These are phyloP conservation scores for Genyomyrus donnyi DNA, from an alignment of 2,113 vertebrate genomes.

Conservation along the genomic window DNA sequence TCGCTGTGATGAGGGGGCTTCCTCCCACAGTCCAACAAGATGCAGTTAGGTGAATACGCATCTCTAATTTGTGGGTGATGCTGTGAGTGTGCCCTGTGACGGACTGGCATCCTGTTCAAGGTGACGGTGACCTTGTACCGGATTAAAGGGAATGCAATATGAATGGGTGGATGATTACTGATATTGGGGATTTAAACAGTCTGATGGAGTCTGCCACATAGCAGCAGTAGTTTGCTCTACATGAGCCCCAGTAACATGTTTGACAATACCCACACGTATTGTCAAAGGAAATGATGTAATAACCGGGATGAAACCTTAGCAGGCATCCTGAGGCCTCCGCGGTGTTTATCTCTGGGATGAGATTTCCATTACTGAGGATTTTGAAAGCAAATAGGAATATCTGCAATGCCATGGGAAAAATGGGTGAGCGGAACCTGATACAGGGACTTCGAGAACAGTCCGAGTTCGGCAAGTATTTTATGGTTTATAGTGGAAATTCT, in stretches of 20 bases:
- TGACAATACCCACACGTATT: not conserved
- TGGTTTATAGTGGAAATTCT: not conserved
- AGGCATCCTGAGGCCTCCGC: not conserved
- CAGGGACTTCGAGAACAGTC: not conserved
- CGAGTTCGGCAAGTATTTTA: not conserved
- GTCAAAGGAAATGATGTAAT: not conserved
- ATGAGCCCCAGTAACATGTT: not conserved
- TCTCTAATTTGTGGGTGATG: not conserved
- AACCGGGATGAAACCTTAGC: not conserved
- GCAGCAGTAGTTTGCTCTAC: not conserved
- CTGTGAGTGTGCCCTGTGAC: not conserved
- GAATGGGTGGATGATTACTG: not conserved
- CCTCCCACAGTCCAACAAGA: not conserved
- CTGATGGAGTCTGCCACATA: not conserved
- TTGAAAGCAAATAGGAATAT: not conserved
- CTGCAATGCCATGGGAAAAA: not conserved
- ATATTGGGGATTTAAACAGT: not conserved
- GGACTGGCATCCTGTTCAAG: not conserved
- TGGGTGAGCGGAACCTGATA: not conserved
- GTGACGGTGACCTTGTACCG: not conserved
- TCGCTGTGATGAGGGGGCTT: not conserved
- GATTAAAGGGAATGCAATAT: not conserved
- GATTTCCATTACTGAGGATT: slow-evolving; percentile 2
- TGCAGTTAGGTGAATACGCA: not conserved
- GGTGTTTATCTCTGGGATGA: not conserved